phyloP scores from a whole-genome alignment of 1,140 invertebrate genomes.

The Scaptodrosophila lebanonensis region DNA sequence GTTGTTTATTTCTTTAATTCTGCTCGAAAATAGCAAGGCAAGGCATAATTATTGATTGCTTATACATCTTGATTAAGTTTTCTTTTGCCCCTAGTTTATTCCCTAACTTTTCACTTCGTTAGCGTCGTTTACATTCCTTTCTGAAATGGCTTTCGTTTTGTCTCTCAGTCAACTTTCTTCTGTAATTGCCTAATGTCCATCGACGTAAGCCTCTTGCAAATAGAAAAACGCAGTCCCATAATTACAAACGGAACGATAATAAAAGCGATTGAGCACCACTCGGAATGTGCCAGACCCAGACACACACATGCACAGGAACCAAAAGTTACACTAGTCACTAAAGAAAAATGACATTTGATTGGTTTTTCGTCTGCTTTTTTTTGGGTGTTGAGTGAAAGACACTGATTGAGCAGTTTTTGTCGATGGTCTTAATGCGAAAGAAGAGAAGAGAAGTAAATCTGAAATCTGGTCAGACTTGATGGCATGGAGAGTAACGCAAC shows the following conservation, averaged over 20 bases:
- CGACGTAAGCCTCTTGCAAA: constrained; percentile 36
- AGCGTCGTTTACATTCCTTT: neutral
- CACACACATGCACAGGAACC: neutral
- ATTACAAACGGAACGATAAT: constrained; percentile 38
- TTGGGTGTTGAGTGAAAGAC: too few relatives aligned
- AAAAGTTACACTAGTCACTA: neutral
- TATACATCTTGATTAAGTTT: too few relatives aligned
- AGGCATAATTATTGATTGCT: too few relatives aligned
- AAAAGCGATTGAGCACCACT: constrained; percentile 44
- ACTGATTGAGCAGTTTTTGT: too few relatives aligned
- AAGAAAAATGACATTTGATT: constrained; percentile 41
- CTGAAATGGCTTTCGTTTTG: constrained; percentile 19
- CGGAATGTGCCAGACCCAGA: constrained; percentile 19
- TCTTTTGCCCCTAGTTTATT: too few relatives aligned
- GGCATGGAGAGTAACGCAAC: too few relatives aligned
- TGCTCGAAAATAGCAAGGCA: too few relatives aligned
- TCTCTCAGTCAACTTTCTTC: constrained; percentile 25
- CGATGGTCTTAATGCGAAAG: too few relatives aligned
- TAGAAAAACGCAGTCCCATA: constrained; percentile 28
- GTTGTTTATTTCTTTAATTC: too few relatives aligned
- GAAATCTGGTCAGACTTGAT: too few relatives aligned
- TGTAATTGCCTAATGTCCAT: constrained; percentile 58
- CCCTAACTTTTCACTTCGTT: too few relatives aligned
- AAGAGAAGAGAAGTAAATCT: too few relatives aligned
- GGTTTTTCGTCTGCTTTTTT: constrained; percentile 1